Percentiles rank a stretch among this genome's conserved stretches.
Evolutionary conservation across 1,140 invertebrate species (phyloP).

Genomic region (Chrysomallon squamiferum): DNA sequence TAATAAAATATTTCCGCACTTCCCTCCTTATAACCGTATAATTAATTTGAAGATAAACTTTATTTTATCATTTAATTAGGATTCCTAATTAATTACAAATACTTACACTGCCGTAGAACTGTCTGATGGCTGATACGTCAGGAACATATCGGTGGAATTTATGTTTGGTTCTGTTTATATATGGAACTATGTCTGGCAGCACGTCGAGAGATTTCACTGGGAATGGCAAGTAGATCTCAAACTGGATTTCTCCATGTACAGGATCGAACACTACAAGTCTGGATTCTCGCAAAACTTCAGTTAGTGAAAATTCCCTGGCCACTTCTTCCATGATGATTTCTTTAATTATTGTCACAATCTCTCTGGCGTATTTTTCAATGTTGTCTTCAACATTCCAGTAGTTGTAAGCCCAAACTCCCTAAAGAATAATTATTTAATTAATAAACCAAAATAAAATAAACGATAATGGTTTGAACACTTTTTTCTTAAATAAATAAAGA

Average conservation of each 20-base stretch:
- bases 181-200: conserved; percentile 69
- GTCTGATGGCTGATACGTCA: not conserved
- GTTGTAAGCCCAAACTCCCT: conserved; percentile 32
- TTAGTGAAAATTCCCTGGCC: conserved; percentile 10
- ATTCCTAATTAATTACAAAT: no score
- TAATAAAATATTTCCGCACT: no score
- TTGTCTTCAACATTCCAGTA: conserved; percentile 42
- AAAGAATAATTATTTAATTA: not conserved
- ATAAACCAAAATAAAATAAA: no score
- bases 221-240: conserved; percentile 86
- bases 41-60: no score
- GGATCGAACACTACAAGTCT: conserved; percentile 78
- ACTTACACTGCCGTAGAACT: not conserved
- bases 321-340: conserved; percentile 28
- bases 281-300: conserved; percentile 25
- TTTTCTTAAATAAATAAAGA: no score
- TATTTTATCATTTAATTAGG: no score
- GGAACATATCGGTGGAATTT: not conserved
- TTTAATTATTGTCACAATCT: conserved; percentile 12
- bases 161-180: not conserved
- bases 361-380: conserved; percentile 11
- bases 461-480: no score
- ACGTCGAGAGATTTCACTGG: conserved; percentile 89
- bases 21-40: no score
- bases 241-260: conserved; percentile 75